phyloP scores from a whole-genome alignment of 2,888 invertebrate species.

The Eledone cirrhosa region DNA sequence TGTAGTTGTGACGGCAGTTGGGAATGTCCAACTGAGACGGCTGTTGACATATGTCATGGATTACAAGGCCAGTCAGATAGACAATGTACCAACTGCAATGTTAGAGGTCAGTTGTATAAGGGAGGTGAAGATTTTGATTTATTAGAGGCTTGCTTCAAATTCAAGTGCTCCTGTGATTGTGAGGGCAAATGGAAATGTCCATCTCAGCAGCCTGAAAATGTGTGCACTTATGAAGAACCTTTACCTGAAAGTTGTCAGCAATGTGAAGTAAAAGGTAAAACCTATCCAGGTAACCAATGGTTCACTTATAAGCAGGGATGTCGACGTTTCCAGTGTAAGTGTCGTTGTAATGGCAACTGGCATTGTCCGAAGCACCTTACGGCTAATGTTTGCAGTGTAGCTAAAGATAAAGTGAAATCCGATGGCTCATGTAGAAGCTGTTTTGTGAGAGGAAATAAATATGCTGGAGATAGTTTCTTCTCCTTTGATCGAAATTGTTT shows the following conservation, averaged over 20 bases:
- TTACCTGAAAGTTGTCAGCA: not conserved
- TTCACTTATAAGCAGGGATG: conserved; percentile 51
- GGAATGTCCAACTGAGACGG: conserved; percentile 29
- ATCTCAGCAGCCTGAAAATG: conserved; percentile 34
- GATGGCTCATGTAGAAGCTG: not conserved
- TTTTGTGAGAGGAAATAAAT: not conserved
- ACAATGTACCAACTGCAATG: conserved; percentile 7
- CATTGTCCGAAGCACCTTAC: conserved; percentile 45
- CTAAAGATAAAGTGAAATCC: not conserved
- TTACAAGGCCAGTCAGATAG: conserved; percentile 25
- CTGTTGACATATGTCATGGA: conserved; percentile 35
- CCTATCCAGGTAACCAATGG: not conserved
- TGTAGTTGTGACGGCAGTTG: conserved; percentile 22
- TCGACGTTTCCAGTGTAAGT: conserved; percentile 48
- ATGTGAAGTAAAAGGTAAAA: not conserved
- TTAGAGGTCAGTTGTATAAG: conserved; percentile 8
- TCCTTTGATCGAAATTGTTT: conserved; percentile 45
- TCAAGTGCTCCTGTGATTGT: conserved; percentile 11
- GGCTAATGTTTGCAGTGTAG: not conserved
- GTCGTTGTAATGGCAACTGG: conserved; percentile 52
- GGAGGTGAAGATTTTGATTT: conserved; percentile 1
- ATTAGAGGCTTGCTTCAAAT: conserved; percentile 19
- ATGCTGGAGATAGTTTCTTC: conserved; percentile 44
- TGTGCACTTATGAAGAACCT: conserved; percentile 29
- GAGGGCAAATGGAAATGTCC: conserved; percentile 23